Evolutionary conservation across 1,140 invertebrate genomes (phyloP).

Genomic region (Scaptomyza pallida): DNA sequence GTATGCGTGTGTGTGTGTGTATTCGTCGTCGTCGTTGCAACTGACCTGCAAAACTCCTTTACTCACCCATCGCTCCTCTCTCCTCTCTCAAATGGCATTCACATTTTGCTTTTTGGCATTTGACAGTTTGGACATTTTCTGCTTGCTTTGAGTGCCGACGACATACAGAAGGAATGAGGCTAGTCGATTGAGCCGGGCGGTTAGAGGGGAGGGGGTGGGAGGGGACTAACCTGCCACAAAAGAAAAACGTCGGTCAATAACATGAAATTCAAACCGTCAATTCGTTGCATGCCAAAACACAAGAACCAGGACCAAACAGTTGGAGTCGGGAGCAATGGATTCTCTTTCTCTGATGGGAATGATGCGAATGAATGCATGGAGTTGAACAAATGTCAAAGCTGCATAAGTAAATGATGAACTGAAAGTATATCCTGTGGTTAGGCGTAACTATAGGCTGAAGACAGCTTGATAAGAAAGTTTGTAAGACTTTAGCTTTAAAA

Average conservation of each 20-base stretch:
- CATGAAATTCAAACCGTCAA: slow-evolving; percentile 63
- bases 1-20: too few species aligned
- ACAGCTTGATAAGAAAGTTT: too few species aligned
- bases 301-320: slow-evolving; percentile 11
- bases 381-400: slow-evolving; percentile 4
- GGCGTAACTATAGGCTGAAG: too few species aligned
- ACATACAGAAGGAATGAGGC: background rate
- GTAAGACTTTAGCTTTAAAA: too few species aligned
- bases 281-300: slow-evolving; percentile 46
- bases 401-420: background rate
- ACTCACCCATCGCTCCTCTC: background rate
- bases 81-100: slow-evolving; percentile 47
- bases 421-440: too few species aligned
- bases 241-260: slow-evolving; percentile 61
- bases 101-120: slow-evolving; percentile 81
- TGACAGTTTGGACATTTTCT: slow-evolving; percentile 80
- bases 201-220: too few species aligned
- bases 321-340: background rate
- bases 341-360: slow-evolving; percentile 15
- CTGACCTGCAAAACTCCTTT: slow-evolving; percentile 11
- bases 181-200: background rate
- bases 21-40: background rate
- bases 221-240: slow-evolving; percentile 22
- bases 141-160: slow-evolving; percentile 55
- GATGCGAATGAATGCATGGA: slow-evolving; percentile 28